Conservation (phyloP, 2,113 vertebrate species). For the Onychostruthus taczanowskii region DNA sequence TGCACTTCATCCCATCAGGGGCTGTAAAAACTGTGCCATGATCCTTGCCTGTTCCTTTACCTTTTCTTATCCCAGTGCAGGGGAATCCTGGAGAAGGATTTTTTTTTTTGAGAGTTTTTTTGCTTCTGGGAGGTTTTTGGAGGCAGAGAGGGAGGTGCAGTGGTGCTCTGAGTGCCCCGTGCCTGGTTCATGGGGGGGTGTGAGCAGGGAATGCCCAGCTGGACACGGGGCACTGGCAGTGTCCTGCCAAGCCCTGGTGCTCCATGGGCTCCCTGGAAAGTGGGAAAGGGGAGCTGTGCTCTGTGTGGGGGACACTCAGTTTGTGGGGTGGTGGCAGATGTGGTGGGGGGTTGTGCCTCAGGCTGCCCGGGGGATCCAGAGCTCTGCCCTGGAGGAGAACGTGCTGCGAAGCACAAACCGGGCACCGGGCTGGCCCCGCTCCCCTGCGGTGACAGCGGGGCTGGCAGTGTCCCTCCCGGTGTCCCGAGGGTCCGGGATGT, state of each 20-base stretch:
- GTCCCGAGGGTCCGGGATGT: not conserved
- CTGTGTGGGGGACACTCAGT: rapidly evolving
- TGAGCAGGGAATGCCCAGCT: not conserved
- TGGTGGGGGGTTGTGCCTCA: not conserved
- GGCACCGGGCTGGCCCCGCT: not conserved
- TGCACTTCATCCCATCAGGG: no score
- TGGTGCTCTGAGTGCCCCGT: rapidly evolving
- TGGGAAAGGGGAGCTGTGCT: not conserved
- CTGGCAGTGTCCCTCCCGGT: not conserved
- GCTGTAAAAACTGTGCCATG: no score
- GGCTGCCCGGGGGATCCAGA: not conserved
- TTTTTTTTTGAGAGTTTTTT: not conserved
- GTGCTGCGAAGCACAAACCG: not conserved
- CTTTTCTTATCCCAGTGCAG: not conserved
- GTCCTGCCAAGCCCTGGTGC: not conserved
- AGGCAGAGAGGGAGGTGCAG: not conserved
- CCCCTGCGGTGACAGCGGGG: not conserved
- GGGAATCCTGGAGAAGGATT: not conserved
- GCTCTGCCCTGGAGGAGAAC: not conserved
- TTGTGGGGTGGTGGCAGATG: not conserved
- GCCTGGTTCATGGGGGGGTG: not conserved
- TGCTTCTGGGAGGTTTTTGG: not conserved
- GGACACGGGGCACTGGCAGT: not conserved
- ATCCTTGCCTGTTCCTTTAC: no score
- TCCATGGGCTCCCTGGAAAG: not conserved